Evolutionary conservation across 2,113 vertebrate genomes (phyloP), one percentile per base, ranked within the genome.

Genomic region (Clupea harengus): DNA sequence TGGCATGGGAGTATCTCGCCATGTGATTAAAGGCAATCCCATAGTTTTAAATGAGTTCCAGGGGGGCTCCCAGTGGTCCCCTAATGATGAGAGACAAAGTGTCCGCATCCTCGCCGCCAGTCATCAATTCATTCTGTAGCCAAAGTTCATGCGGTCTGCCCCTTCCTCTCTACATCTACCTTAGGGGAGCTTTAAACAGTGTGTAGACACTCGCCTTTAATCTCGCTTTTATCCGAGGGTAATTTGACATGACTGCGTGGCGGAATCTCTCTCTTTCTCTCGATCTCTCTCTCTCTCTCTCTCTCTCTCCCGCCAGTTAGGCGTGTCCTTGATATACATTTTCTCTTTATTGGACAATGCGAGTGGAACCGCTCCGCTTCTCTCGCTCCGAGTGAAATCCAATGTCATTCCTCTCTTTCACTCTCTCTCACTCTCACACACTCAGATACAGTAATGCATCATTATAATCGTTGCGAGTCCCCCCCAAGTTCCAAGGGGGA

Each of bases 91-190:
- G 22, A 22, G 22, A 64, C 57, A 64, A 64, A n/a, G 64, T 10
- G 25, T 28, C n/a, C 25, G 2, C 25, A 88, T 89, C 84, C 85
- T 64, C 5, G 57, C 57, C 25, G 64, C 25, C 60, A 28, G 60
- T 67, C 60, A 67, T 25, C 60, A 67, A 67, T 67, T 10, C 25
- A 28, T 25, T 67, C 22, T 13, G 11, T n/a, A 67, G 20, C 60
- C 60, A 28, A 10, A 67, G 60, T 67, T 67, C 60, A 25, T 2
- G 1, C 60, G 6, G 22, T 5, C 60, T 67, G 60, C 60, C 25
- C 60, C n/a, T 25, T n/a, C 60, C 22, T 5, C 57, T n/a, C 20
- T 5, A 6, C 10, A 0, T 1, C 64, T 3, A 72, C 64, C 22
- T 72, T 13, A 72, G 64, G 64, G 64, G 8, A 72, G 10, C 28